These are phyloP conservation scores for Amazona vittata DNA, from an alignment of 2,113 vertebrate genomes.

Conservation along the genomic window DNA sequence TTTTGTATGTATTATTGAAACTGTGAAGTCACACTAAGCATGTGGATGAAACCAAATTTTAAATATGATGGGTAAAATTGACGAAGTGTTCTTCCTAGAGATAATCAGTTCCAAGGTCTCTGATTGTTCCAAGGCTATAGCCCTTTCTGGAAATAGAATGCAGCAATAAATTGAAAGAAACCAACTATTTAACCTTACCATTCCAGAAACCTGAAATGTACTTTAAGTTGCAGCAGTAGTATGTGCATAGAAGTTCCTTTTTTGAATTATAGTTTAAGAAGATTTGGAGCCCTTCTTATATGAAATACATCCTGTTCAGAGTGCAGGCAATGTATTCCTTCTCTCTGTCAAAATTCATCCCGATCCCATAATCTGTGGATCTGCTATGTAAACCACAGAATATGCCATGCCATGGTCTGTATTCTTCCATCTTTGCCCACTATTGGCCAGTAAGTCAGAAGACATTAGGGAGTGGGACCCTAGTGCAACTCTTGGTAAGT, in stretches of 20 bases:
- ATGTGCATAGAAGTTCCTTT: background rate
- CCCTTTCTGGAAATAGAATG: constrained; percentile 35
- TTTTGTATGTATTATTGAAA: background rate
- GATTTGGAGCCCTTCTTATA: background rate
- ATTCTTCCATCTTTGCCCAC: background rate
- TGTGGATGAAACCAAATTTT: background rate
- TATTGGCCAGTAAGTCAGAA: background rate
- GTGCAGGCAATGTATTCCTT: background rate
- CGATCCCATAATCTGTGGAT: background rate
- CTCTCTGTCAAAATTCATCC: background rate
- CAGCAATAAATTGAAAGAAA: constrained; percentile 18
- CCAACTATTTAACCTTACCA: background rate
- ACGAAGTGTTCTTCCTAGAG: background rate
- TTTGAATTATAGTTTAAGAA: background rate
- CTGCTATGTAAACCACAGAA: background rate
- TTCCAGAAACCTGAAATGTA: background rate
- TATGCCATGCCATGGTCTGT: background rate
- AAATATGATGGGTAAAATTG: constrained; percentile 16
- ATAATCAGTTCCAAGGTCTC: constrained; percentile 29
- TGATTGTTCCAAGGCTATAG: constrained; percentile 5
- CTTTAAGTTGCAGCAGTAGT: background rate
- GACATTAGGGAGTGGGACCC: background rate
- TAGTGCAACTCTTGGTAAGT: rapidly evolving
- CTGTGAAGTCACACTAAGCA: background rate
- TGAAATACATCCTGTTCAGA: background rate